Evolutionary conservation across 2,113 vertebrate genomes (phyloP).

Genomic region (Myrmecophaga tridactyla): DNA sequence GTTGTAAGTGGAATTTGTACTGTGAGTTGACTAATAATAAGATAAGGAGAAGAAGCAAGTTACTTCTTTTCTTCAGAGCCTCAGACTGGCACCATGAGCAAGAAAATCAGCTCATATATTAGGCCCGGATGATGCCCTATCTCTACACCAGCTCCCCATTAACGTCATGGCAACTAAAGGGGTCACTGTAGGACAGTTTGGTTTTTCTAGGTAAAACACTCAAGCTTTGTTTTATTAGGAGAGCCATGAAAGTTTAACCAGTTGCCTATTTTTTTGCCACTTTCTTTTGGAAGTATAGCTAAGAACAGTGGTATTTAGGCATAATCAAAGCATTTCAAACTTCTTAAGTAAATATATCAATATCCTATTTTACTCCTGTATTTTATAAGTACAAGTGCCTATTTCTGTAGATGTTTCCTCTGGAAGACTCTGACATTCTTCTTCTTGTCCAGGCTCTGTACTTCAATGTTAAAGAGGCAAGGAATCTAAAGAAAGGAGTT

Average conservation of each 20-base stretch:
- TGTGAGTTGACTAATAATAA: constrained; percentile 70
- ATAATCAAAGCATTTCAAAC: constrained; percentile 1
- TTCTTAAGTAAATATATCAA: not conserved
- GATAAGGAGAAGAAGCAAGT: constrained; percentile 58
- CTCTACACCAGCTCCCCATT: not conserved
- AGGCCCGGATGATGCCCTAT: not conserved
- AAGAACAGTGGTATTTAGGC: not conserved
- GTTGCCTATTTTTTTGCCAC: not conserved
- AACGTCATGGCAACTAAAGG: not conserved
- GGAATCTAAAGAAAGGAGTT: not conserved
- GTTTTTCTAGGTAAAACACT: not conserved
- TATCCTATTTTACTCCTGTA: not conserved
- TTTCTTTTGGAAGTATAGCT: not conserved
- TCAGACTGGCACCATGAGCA: not conserved
- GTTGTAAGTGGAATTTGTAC: constrained; percentile 70
- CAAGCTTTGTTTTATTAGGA: constrained; percentile 2
- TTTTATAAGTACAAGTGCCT: not conserved
- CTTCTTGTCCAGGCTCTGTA: not conserved
- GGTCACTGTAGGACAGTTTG: not conserved
- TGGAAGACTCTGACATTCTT: not conserved
- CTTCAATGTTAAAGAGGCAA: not conserved
- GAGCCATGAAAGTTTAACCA: not conserved
- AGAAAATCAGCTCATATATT: not conserved
- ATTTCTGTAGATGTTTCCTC: constrained; percentile 1
- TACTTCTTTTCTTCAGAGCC: constrained; percentile 37